Percentiles rank a stretch among this genome's conserved stretches.
phyloP scores from a whole-genome alignment of 2,113 vertebrate genomes.

The Sclerurus mexicanus region DNA sequence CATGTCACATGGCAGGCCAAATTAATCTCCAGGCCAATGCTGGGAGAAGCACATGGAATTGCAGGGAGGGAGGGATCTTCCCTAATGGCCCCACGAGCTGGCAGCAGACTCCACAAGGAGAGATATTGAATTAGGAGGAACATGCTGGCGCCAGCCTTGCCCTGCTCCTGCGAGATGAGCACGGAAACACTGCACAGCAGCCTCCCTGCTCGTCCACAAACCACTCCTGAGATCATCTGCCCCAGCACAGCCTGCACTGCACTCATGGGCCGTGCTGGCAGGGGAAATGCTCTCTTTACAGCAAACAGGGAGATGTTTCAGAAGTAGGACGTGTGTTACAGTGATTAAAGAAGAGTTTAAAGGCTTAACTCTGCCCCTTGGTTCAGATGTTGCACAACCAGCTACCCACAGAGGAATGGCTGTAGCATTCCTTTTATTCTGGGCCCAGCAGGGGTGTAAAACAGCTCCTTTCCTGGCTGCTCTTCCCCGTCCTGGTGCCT shows the following conservation, averaged over 20 bases:
- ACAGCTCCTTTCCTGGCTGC: not conserved
- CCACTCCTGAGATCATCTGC: not conserved
- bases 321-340: no score
- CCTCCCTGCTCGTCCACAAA: not conserved
- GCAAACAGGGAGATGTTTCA: accelerated
- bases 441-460: not conserved
- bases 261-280: no score
- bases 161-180: not conserved
- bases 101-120: not conserved
- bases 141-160: not conserved
- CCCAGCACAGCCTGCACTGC: not conserved
- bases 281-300: not conserved
- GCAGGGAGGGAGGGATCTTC: not conserved
- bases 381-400: no score
- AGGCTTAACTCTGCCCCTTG: no score
- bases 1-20: not conserved
- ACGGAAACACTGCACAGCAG: not conserved
- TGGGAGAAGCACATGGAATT: not conserved
- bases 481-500: not conserved
- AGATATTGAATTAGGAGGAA: not conserved
- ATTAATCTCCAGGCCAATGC: not conserved
- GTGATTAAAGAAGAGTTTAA: no score
- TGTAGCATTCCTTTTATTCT: not conserved
- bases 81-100: not conserved
- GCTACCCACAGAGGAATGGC: not conserved